Evolutionary conservation across 2,113 vertebrate genomes (phyloP).

Genomic region (Hippopotamus amphibius): DNA sequence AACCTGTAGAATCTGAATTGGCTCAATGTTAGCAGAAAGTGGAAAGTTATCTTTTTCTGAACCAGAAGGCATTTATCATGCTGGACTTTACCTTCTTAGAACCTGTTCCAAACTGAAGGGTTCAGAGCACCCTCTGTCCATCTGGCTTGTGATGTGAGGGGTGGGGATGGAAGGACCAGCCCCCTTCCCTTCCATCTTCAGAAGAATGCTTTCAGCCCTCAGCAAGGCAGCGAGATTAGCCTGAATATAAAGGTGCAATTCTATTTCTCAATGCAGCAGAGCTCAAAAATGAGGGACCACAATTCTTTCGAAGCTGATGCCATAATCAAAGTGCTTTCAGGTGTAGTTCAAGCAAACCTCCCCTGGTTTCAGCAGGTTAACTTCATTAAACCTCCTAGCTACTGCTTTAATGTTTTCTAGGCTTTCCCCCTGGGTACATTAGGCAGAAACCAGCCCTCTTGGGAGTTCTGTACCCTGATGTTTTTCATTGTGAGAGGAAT

Average conservation of each 20-base stretch:
- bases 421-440: constrained; percentile 81
- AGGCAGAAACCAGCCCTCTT: constrained; percentile 83
- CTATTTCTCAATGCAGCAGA: constrained; percentile 84
- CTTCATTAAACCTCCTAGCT: constrained; percentile 88
- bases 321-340: constrained; percentile 87
- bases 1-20: constrained; percentile 73
- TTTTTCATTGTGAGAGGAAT: constrained; percentile 81
- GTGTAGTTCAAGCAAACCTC: constrained; percentile 83
- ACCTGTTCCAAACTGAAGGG: background rate
- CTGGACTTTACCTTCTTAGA: background rate
- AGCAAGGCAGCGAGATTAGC: constrained; percentile 83
- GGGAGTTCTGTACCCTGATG: constrained; percentile 76
- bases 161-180: background rate
- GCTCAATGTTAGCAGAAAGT: constrained; percentile 27
- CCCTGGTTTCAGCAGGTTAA: constrained; percentile 87
- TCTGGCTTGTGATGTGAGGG: fast-evolving
- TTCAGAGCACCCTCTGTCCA: constrained; percentile 39
- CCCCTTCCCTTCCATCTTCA: constrained; percentile 37
- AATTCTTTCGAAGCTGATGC: constrained; percentile 86
- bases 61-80: fast-evolving
- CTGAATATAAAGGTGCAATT: constrained; percentile 84
- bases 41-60: background rate
- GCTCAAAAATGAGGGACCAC: constrained; percentile 82
- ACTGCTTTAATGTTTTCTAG: constrained; percentile 86
- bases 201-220: constrained; percentile 83